Evolutionary conservation across 2,888 invertebrate species (phyloP), one percentile per base, ranked within the genome.

Genomic region (Elegia similella): DNA sequence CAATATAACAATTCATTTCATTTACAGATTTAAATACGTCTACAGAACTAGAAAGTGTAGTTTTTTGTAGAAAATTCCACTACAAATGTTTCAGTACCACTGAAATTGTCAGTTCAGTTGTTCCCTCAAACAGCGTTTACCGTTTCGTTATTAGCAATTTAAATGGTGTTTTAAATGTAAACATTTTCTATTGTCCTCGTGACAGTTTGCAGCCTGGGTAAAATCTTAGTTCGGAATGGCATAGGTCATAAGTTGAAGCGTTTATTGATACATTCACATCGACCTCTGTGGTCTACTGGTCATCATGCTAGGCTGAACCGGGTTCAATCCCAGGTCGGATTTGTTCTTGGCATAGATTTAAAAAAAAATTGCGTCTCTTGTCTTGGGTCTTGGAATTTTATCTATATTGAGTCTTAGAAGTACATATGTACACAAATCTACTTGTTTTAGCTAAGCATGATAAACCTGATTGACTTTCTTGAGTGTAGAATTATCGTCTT

Each of bases 141-240:
- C 48, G 62, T 65, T 68, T 62, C 64, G 52, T 60, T 61, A 66
- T 78, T 78, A 70, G 70, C 76, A 74, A 76, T 77, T 70, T 70
- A 76, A 79, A 79, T 74, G 63, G 29, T 56, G 63, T 68, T 73
- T 73, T 66, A 65, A 59, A 71, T 70, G 76, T 72, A 75, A 73
- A 76, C 70, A 73, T 60, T 61, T 62, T 59, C 67, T 68, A 72
- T 78, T 80, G 77, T 81, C 72, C 73, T 72, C 68, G 64, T 52
- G 68, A 65, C 64, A 38, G 62, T 70, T 62, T 65, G 63, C 68
- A 69, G 69, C 63, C 63, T 59, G 58, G 65, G 61, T 66, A 64
- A 65, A 66, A 59, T 67, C 61, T 55, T 15, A 15, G n/a, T n/a
- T 15, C 16, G 16, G 32, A 34, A 1, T 48, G 16, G 56, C 15